These are phyloP conservation scores for Stenotaenia linearis DNA, from an alignment of 2,888 invertebrate genomes.

Conservation along the genomic window DNA sequence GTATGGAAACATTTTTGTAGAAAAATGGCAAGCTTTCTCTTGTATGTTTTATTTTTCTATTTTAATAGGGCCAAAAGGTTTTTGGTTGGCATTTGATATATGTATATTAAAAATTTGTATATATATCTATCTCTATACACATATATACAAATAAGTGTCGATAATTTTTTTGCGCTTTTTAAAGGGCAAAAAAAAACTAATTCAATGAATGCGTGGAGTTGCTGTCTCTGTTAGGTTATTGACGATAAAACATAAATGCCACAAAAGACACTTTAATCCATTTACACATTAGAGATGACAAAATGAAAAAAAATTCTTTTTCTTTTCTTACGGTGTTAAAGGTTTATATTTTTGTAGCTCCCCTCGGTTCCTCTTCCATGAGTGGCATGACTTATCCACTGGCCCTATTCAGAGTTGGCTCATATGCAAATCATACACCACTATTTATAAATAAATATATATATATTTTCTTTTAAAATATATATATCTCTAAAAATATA, in stretches of 20 bases:
- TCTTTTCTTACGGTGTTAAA: too few relatives aligned
- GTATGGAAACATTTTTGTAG: not conserved
- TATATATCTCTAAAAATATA: too few relatives aligned
- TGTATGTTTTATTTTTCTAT: not conserved
- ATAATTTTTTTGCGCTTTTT: not conserved
- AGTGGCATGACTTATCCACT: constrained; percentile 29
- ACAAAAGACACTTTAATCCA: constrained; percentile 20
- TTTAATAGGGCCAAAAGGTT: not conserved
- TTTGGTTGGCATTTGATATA: not conserved
- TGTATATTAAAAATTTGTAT: too few relatives aligned
- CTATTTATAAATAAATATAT: constrained; percentile 13
- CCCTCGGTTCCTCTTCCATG: not conserved
- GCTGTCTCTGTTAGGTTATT: constrained; percentile 31
- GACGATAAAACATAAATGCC: constrained; percentile 1
- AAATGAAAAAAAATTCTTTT: not conserved
- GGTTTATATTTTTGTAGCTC: not conserved
- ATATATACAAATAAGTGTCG: not conserved
- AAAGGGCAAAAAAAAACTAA: not conserved
- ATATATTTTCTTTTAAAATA: not conserved
- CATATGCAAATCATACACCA: not conserved
- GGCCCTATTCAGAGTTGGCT: constrained; percentile 16
- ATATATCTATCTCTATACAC: too few relatives aligned
- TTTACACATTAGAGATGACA: constrained; percentile 9
- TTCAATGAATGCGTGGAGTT: constrained; percentile 3
- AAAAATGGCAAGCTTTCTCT: not conserved